A percentile compares a stretch with the other conserved stretches of the same genome.
These are phyloP conservation scores for Spicauda simplicius DNA, from an alignment of 2,888 invertebrate species.

Conservation along the genomic window DNA sequence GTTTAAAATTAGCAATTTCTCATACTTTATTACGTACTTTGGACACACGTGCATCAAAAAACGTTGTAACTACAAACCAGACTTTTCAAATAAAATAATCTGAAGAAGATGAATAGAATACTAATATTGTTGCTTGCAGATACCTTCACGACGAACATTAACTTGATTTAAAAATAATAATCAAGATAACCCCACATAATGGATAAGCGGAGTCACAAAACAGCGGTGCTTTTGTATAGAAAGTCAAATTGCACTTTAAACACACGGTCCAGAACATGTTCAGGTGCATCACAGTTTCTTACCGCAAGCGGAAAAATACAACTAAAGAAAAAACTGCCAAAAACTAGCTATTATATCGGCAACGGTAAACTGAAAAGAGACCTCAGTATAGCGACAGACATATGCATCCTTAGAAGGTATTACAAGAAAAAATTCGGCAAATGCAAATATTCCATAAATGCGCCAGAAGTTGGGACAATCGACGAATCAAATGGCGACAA, in stretches of 20 bases:
- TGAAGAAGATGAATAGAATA: constrained; percentile 63
- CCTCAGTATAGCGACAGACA: constrained; percentile 69
- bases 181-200: constrained; percentile 47
- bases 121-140: constrained; percentile 75
- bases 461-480: constrained; percentile 52
- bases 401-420: constrained; percentile 64
- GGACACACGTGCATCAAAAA: too few species aligned
- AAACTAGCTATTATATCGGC: constrained; percentile 49
- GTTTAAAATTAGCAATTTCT: too few species aligned
- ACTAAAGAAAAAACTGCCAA: constrained; percentile 55
- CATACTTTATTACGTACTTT: too few species aligned
- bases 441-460: constrained; percentile 55
- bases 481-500: constrained; percentile 53
- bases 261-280: constrained; percentile 59
- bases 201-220: constrained; percentile 55
- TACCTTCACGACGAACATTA: constrained; percentile 38
- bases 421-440: constrained; percentile 58
- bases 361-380: constrained; percentile 62
- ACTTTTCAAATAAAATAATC: not conserved
- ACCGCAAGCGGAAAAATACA: constrained; percentile 53
- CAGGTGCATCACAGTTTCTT: constrained; percentile 54
- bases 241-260: constrained; percentile 58
- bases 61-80: too few species aligned
- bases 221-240: constrained; percentile 60
- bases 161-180: not conserved